Evolutionary conservation across 2,888 invertebrate species (phyloP).

Genomic region (Stratiomys singularior): DNA sequence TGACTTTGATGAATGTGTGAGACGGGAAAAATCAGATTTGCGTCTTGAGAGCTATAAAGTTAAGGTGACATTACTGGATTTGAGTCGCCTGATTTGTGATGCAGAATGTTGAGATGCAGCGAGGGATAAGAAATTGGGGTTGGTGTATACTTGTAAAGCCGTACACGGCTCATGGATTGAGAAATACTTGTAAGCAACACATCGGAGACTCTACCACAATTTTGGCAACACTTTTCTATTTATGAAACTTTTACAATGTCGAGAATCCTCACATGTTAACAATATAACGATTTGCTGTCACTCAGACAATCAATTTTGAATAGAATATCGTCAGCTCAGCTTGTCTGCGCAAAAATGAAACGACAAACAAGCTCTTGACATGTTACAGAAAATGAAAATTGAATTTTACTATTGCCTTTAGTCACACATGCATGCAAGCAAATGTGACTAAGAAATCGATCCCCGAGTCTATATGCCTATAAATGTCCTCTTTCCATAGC

Average conservation of each 20-base stretch:
- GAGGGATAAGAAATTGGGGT: neutral
- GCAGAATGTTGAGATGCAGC: neutral
- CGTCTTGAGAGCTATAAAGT: constrained; percentile 22
- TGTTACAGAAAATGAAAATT: constrained; percentile 46
- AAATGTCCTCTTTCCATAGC: neutral
- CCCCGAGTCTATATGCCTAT: neutral
- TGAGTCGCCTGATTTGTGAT: neutral
- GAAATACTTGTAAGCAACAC: too few species aligned
- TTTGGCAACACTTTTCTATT: neutral
- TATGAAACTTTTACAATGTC: neutral
- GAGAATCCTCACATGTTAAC: constrained; percentile 28
- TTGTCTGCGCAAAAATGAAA: constrained; percentile 7
- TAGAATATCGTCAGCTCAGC: neutral
- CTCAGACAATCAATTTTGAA: constrained; percentile 47
- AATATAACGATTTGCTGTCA: constrained; percentile 53
- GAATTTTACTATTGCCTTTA: constrained; percentile 20
- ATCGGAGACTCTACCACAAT: too few species aligned
- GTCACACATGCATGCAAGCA: constrained; percentile 28
- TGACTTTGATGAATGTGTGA: constrained; percentile 65
- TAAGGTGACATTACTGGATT: constrained; percentile 32
- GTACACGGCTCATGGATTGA: too few species aligned
- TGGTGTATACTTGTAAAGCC: neutral
- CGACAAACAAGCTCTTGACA: constrained; percentile 49
- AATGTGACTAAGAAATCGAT: constrained; percentile 52
- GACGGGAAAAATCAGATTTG: constrained; percentile 50